phyloP scores from a whole-genome alignment of 2,888 invertebrate species.

The Hirtodrosophila confusa region DNA sequence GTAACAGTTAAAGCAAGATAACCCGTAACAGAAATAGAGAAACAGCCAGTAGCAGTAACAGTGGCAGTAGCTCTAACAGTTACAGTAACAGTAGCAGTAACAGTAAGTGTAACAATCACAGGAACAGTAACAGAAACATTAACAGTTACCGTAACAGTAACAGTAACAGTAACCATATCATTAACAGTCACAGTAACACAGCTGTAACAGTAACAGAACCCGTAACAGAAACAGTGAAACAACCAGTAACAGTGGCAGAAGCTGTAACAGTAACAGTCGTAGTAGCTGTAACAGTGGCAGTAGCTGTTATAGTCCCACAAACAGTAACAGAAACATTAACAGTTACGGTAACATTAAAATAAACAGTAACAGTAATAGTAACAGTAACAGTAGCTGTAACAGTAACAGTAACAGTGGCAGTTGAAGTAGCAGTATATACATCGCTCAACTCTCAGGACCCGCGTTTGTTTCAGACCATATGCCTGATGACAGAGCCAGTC shows the following conservation, averaged over 20 bases:
- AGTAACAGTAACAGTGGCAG: neutral
- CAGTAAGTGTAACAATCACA: too few species aligned
- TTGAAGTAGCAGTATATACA: neutral
- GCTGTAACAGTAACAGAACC: neutral
- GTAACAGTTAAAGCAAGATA: too few species aligned
- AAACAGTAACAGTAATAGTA: neutral
- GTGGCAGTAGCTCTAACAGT: neutral
- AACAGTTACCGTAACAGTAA: neutral
- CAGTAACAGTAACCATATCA: too few species aligned
- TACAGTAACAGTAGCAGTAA: neutral
- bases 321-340: neutral
- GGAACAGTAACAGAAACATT: neutral
- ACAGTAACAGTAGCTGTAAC: neutral
- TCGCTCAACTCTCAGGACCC: neutral
- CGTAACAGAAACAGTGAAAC: neutral
- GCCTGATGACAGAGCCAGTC: conserved; percentile 2
- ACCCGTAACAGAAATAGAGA: too few species aligned
- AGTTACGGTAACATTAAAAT: conserved; percentile 1
- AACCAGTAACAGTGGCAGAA: neutral
- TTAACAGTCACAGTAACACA: neutral
- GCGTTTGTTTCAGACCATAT: conserved; percentile 3
- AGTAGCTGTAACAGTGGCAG: neutral
- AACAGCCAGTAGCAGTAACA: too few species aligned
- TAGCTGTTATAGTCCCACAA: neutral
- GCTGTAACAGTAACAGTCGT: neutral